Evolutionary conservation across 2,113 vertebrate species (phyloP), one percentile per base, ranked within the genome.

Genomic region (Erinaceus europaeus): DNA sequence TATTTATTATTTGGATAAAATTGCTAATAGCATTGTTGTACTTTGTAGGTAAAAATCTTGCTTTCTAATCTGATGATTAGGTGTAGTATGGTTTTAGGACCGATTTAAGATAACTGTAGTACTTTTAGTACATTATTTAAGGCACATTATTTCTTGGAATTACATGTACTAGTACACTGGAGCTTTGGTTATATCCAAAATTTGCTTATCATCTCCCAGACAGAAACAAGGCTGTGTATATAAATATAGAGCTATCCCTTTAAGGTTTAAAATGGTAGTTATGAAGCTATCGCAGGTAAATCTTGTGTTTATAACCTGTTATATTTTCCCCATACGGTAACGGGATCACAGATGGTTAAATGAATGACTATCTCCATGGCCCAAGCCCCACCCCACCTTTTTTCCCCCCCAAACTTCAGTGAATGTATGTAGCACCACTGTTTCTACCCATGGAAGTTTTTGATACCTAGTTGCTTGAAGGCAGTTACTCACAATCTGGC

Each of bases 211-310:
- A 36, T 62, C 81, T 84, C 53, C 85, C 79, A 40, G 40, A 77
- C 86, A 57, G 59, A 77, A 87, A 79, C 29, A 90, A 77, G 21
- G 6, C 27, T 90, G 29, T 81, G 93, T 85, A 92, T 89, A 61
- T 86, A 77, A 80, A 90, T 53, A 61, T 38, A 46, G 20, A 68
- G 27, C 15, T 62, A 10, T 34, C 11, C 40, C 34, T 81, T 4
- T 74, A 90, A 86, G 67, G 8, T 32, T 80, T 61, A 27, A 67
- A 64, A 65, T 52, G 80, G 46, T 12, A 77, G 13, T 55, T 65
- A 44, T 83, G 69, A 53, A 88, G 50, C 34, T 72, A 76, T 82
- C 73, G 36, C 36, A 48, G 48, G 61, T 73, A 77, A 90, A 84
- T 83, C 59, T n/a, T 83, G 14, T 83, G 68, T 86, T 92, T 87